phyloP scores from a whole-genome alignment of 2,113 vertebrate genomes.

The Lucifuga dentata region DNA sequence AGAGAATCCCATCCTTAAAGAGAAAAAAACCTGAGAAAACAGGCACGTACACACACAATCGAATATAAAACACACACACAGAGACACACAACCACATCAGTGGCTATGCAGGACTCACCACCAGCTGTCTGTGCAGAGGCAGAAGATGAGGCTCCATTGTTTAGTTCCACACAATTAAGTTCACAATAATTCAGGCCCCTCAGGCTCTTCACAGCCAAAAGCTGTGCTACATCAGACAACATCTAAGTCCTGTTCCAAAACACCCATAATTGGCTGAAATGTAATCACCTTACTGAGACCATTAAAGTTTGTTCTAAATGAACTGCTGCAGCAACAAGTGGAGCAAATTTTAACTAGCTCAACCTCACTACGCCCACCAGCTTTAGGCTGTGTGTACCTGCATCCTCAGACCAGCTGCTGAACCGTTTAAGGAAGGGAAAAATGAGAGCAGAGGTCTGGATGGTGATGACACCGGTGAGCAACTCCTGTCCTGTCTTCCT shows the following conservation, averaged over 20 bases:
- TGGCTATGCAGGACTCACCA: conserved; percentile 31
- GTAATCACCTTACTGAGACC: conserved; percentile 64
- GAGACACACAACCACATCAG: neutral
- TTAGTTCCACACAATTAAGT: conserved; percentile 81
- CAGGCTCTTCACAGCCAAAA: conserved; percentile 59
- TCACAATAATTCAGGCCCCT: conserved; percentile 71
- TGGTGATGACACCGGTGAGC: conserved; percentile 14
- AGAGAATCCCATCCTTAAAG: neutral
- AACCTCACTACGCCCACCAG: too few relatives aligned
- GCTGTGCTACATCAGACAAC: conserved; percentile 59
- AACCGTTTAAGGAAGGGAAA: neutral
- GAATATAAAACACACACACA: conserved; percentile 12
- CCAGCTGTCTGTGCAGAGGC: conserved; percentile 36
- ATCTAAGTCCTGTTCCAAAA: conserved; percentile 57
- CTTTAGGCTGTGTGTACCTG: neutral
- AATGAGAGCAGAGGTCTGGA: conserved; percentile 13
- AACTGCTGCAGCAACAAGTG: conserved; percentile 32
- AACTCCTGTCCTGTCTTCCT: conserved; percentile 42
- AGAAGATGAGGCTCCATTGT: conserved; percentile 56
- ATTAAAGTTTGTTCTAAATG: conserved; percentile 57
- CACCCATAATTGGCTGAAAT: conserved; percentile 63
- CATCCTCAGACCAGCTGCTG: conserved; percentile 21
- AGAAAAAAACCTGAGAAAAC: conserved; percentile 20
- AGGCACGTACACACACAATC: conserved; percentile 17
- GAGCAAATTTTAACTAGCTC: conserved; percentile 33